phyloP scores from a whole-genome alignment of 2,888 invertebrate genomes.

The Unio pictorum region DNA sequence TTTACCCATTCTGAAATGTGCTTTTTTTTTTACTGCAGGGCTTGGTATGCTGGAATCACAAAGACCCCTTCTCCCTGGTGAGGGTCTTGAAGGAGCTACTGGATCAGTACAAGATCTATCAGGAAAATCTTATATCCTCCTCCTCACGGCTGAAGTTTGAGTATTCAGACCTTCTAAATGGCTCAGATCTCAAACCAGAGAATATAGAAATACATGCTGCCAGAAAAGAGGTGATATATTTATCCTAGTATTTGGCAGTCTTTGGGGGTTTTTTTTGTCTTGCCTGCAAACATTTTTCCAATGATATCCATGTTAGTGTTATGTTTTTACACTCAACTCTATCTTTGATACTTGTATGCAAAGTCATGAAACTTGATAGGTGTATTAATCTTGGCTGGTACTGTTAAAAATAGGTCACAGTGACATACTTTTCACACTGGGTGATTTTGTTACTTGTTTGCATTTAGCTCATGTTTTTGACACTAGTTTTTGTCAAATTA shows the following conservation, averaged over 20 bases:
- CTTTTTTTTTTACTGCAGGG: conserved; percentile 45
- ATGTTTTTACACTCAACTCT: no score
- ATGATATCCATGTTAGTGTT: no score
- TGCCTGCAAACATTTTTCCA: no score
- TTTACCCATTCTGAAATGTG: not conserved
- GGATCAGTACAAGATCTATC: conserved; percentile 76
- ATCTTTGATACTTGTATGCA: no score
- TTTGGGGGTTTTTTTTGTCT: not conserved
- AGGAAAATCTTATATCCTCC: conserved; percentile 72
- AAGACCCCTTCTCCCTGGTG: conserved; percentile 76
- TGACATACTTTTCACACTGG: no score
- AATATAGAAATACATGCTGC: conserved; percentile 80
- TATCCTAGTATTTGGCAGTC: not conserved
- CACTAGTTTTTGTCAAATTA: no score
- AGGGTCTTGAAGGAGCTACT: conserved; percentile 79
- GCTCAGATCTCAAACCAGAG: conserved; percentile 74
- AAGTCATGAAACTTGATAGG: no score
- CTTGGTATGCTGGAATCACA: conserved; percentile 79
- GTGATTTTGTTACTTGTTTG: no score
- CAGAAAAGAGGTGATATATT: conserved; percentile 46
- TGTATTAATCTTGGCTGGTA: no score
- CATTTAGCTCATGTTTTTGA: no score
- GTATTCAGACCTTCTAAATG: conserved; percentile 77
- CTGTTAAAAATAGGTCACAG: no score
- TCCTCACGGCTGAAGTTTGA: conserved; percentile 77